A percentile compares a stretch with the other conserved stretches of the same genome.
Evolutionary conservation across 1,140 invertebrate species (phyloP).

Genomic region (Diorhabda elongata): DNA sequence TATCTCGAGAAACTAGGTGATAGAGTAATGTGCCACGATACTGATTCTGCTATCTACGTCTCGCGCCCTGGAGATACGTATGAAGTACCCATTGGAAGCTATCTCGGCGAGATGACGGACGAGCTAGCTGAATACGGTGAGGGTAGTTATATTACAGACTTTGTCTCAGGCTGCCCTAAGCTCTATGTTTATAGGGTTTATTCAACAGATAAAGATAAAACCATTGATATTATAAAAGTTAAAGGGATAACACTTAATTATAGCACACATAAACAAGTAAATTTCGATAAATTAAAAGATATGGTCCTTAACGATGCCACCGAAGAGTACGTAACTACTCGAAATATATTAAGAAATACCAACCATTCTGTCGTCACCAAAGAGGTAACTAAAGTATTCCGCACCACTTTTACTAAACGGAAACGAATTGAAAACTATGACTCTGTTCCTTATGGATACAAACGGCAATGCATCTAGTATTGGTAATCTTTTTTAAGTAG

Average conservation of each 20-base stretch:
- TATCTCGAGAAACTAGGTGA: too few species aligned
- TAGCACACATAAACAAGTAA: slow-evolving; percentile 8
- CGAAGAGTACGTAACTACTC: slow-evolving; percentile 4
- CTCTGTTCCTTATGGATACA: slow-evolving; percentile 7
- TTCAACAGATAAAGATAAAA: not conserved
- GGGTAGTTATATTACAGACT: too few species aligned
- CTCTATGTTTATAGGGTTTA: slow-evolving; percentile 19
- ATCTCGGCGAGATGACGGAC: too few species aligned
- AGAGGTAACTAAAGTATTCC: slow-evolving; percentile 7
- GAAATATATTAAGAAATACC: slow-evolving; percentile 8
- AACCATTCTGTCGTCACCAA: slow-evolving; percentile 1
- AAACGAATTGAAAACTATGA: slow-evolving; percentile 5
- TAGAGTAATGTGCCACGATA: too few species aligned
- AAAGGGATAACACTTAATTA: slow-evolving; percentile 19
- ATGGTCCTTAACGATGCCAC: slow-evolving; percentile 8
- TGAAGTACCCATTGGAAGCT: too few species aligned
- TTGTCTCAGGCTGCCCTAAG: slow-evolving; percentile 29
- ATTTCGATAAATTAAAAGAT: slow-evolving; percentile 15
- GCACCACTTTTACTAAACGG: slow-evolving; percentile 9
- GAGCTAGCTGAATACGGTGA: too few species aligned
- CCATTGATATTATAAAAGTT: slow-evolving; percentile 13
- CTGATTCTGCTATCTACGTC: too few species aligned
- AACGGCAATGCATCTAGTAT: not conserved
- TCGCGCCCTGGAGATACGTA: too few species aligned
- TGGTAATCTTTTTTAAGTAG: not conserved